Evolutionary conservation across 1,140 invertebrate genomes (phyloP), one percentile per base, ranked within the genome.

Genomic region (Plectrocnemia conspersa): DNA sequence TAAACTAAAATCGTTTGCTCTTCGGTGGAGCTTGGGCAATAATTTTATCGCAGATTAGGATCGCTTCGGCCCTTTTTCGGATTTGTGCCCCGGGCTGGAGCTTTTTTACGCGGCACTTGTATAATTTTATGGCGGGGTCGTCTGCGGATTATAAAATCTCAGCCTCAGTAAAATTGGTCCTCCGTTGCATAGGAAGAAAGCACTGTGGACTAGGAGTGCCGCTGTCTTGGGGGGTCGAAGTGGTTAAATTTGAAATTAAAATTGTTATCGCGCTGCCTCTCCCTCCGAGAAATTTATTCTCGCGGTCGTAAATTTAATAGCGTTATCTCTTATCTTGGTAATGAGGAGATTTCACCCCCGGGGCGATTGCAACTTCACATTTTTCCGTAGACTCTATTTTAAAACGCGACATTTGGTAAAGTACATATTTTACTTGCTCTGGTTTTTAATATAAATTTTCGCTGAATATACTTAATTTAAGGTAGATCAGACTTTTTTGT

Each of bases 281-380:
- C n/a, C n/a, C n/a, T n/a, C 47, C 35, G 27, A 11, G 25, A 22
- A 49, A 49, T 32, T 49, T 49, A 49, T 49, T 49, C 32, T 7
- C 47, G 13, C 25, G 27, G 47, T 18, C 47, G 35, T 49, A 49
- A 49, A 49, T 49, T 49, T 49, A 36, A 49, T 49, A 32, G 29
- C 32, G 47, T 49, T 49, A 49, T 49, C 47, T 38, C 27, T 49
- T 49, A 49, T 49, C 47, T 49, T n/a, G 9, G 47, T 32, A 49
- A 32, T 48, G 16, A 44, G 35, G 35, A 38, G 35, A 38, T 38
- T 38, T 38, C 35, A 16, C 35, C 13, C 35, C 5, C 10, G 35
- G 35, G 11, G 15, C n/a, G 7, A 38, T 38, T 15, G 35, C 15
- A 38, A 38, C 6, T 13, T 38, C 6, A 10, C 35, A 38, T 7